Base-by-base conservation (phyloP, 2,888 invertebrate species). In the Pocota personata region DNA sequence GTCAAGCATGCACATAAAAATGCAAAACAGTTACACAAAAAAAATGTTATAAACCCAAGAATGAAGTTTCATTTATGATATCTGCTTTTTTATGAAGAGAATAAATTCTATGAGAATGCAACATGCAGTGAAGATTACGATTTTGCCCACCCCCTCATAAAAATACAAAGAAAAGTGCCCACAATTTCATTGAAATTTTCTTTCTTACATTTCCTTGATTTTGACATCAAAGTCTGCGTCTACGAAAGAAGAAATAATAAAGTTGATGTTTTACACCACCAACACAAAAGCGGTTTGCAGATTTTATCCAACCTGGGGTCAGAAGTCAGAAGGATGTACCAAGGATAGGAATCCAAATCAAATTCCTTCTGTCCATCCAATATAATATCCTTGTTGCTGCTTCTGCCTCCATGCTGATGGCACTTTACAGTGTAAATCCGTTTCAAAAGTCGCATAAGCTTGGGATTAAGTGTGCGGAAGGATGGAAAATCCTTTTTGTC, bases 361-460 rank as follows among this genome's bases (percentile, higher is more conserved):
- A 87, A 87, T 87, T 87, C 87, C 87, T 82, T 58, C 27, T 78
- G 87, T 87, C 87, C 87, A 87, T 87, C 77, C 87, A 87, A 87
- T 87, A 82, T 78, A 67, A 66, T 46, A 86, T 82, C 82, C 76
- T 76, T 76, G 82, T 66, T 80, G 75, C 73, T 62, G 60, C 5
- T 67, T 24, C 16, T 67, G 75, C 40, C 12, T 64, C 32, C 58
- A 43, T 79, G 64, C 60, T 78, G 71, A 64, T 75, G 80, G 66
- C 80, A 86, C 84, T 86, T 86, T 86, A 72, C 76, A 82, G 87
- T 73, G 87, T 78, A 87, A 87, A 87, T 87, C 87, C 87, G 82
- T 82, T 82, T 78, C 87, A 82, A 82, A 87, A 87, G 87, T 77
- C 82, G 50, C 82, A 87, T 86, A 86, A 86, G 86, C 86, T 72